A percentile compares a stretch with the other conserved stretches of the same genome.
phyloP scores from a whole-genome alignment of 2,113 vertebrate genomes.

The Noctilio leporinus region DNA sequence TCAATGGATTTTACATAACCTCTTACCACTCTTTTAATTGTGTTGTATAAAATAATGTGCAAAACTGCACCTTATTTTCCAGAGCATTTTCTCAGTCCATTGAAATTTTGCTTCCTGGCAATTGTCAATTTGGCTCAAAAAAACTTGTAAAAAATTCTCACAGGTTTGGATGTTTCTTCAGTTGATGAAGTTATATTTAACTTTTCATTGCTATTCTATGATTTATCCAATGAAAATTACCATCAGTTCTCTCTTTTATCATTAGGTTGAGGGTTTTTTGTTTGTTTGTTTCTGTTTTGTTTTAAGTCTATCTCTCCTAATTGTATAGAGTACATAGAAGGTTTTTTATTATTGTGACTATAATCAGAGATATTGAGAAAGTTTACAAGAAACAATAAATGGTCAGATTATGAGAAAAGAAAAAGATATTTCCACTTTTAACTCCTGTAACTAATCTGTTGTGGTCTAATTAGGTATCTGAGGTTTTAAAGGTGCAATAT shows the following conservation, averaged over 20 bases:
- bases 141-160: no score
- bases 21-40: no score
- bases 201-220: background rate
- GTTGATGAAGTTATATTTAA: background rate
- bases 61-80: no score
- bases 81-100: no score
- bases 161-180: no score
- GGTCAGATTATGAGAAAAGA: background rate
- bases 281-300: background rate
- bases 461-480: slow-evolving; percentile 14
- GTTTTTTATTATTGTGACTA: background rate
- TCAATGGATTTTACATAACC: no score
- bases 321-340: background rate
- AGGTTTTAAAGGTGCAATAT: background rate
- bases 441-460: background rate
- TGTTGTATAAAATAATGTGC: no score
- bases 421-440: background rate
- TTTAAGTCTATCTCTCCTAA: background rate
- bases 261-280: background rate
- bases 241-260: background rate
- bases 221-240: slow-evolving; percentile 38
- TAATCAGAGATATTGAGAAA: background rate
- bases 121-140: no score
- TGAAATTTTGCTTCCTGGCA: no score
- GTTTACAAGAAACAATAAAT: background rate